Percentiles rank a stretch among this genome's conserved stretches.
Conservation (phyloP, 2,797 vertebrate genomes). For the Semaprochilodus insignis region DNA sequence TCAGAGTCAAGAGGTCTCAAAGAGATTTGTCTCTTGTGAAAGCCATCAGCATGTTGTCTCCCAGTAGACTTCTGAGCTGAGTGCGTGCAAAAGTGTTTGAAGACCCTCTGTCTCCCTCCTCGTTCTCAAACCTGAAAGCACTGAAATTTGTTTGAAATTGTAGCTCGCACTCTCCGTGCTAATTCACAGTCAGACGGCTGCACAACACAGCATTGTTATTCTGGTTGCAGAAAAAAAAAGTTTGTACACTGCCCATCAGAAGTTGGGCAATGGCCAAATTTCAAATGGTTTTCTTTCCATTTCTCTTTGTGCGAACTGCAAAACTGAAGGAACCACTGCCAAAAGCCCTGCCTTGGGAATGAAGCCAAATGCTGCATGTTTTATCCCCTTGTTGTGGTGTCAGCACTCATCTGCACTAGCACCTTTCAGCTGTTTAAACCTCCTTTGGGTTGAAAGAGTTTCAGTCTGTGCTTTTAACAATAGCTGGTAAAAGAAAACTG, state of each 20-base stretch:
- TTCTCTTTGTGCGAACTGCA: neutral
- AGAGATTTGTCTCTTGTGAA: neutral
- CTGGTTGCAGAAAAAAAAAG: neutral
- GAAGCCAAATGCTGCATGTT: neutral
- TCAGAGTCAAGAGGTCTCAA: neutral
- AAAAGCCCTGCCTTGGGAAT: neutral
- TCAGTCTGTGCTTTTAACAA: neutral
- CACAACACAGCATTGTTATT: conserved; percentile 2
- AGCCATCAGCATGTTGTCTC: conserved; percentile 2
- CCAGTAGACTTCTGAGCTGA: neutral
- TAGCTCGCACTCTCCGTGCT: neutral
- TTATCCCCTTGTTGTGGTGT: conserved; percentile 1
- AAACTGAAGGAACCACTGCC: neutral
- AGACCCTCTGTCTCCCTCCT: neutral
- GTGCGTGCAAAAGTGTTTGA: neutral
- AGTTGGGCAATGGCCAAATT: neutral
- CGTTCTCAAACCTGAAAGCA: neutral
- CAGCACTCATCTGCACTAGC: neutral
- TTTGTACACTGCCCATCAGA: neutral
- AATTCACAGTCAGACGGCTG: neutral
- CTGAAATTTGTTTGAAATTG: neutral
- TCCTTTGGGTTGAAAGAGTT: neutral
- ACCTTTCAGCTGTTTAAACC: neutral
- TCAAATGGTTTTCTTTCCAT: neutral
- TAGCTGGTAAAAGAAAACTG: neutral